Percentiles rank a stretch among this genome's conserved stretches.
Conservation (phyloP, 1,140 invertebrate genomes). For the Steinernema feltiae region DNA sequence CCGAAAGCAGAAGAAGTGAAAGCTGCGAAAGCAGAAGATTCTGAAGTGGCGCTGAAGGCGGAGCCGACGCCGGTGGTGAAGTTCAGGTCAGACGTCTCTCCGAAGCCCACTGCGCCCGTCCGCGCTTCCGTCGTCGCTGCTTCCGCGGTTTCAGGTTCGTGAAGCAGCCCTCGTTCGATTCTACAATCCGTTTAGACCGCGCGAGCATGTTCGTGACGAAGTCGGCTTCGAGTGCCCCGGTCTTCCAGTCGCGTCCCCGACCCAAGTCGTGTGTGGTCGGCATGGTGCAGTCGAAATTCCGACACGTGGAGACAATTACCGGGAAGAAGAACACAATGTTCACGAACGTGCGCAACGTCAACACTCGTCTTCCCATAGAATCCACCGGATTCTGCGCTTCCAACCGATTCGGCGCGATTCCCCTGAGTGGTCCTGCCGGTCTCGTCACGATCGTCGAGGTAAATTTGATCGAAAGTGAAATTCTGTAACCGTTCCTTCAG, state of each 20-base stretch:
- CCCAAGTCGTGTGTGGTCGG: slow-evolving; percentile 43
- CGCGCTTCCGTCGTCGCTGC: slow-evolving; percentile 20
- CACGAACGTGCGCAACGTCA: slow-evolving; percentile 58
- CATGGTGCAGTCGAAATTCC: slow-evolving; percentile 58
- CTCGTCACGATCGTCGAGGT: slow-evolving; percentile 59
- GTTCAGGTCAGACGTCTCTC: not conserved
- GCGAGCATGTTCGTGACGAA: not conserved
- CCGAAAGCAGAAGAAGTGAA: not conserved
- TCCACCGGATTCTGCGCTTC: slow-evolving; percentile 59
- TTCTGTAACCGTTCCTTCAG: slow-evolving; percentile 36
- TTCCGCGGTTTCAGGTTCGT: slow-evolving; percentile 1
- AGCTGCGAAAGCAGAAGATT: no score
- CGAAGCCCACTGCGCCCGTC: slow-evolving; percentile 4
- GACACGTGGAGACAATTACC: slow-evolving; percentile 54
- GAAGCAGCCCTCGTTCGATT: not conserved
- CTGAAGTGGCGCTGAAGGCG: not conserved
- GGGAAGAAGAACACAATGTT: slow-evolving; percentile 28
- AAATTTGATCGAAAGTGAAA: slow-evolving; percentile 19
- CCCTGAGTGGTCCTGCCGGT: slow-evolving; percentile 59
- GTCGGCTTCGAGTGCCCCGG: not conserved
- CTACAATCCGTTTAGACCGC: not conserved
- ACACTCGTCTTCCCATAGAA: slow-evolving; percentile 59
- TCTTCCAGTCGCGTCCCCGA: slow-evolving; percentile 23
- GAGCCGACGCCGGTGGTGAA: slow-evolving; percentile 14
- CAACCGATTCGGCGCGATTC: slow-evolving; percentile 58